Evolutionary conservation across 2,797 vertebrate genomes (phyloP).

Genomic region (Eleutherodactylus coqui): DNA sequence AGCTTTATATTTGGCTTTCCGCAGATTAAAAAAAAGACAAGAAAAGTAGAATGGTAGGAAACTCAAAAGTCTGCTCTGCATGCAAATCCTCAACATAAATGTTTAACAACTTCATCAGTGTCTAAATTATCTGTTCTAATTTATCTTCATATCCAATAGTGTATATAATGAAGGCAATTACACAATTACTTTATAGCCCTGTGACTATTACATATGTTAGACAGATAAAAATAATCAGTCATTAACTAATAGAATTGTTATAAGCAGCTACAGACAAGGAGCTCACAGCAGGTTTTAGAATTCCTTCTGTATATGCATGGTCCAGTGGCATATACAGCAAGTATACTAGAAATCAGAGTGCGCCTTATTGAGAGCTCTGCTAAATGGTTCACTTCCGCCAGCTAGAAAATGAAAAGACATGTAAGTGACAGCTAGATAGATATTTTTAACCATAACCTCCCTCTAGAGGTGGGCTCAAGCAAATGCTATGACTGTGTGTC

Average conservation of each 20-base stretch:
- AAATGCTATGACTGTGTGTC: too few relatives aligned
- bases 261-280: neutral
- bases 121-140: conserved; percentile 27
- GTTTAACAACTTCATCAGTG: neutral
- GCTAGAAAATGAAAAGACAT: neutral
- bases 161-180: conserved; percentile 34
- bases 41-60: neutral
- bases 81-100: neutral
- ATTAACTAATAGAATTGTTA: conserved; percentile 18
- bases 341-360: neutral
- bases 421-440: neutral
- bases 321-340: neutral
- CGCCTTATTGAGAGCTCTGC: neutral
- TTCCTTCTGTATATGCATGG: neutral
- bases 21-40: neutral
- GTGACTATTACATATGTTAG: conserved; percentile 34
- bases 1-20: neutral
- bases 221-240: conserved; percentile 40
- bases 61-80: neutral
- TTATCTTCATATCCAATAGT: conserved; percentile 30
- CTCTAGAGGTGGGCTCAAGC: too few relatives aligned
- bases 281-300: neutral
- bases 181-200: conserved; percentile 37
- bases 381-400: neutral
- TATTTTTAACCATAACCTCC: too few relatives aligned